Conservation (phyloP, 2,113 vertebrate species). For the Eolophus roseicapilla region DNA sequence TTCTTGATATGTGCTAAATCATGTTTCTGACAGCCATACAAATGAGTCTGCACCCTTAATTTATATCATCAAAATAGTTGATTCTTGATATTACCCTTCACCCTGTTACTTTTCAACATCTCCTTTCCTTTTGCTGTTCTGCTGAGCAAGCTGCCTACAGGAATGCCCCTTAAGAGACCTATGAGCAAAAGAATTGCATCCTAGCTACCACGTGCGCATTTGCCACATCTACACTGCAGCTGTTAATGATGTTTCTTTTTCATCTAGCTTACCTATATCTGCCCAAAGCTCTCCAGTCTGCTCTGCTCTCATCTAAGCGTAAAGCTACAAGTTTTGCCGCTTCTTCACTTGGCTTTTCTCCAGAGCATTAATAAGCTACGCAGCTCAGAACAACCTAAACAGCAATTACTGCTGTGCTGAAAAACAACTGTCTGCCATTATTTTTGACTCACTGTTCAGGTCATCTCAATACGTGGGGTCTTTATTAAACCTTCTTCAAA, state of each 20-base stretch:
- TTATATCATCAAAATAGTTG: neutral
- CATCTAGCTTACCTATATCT: neutral
- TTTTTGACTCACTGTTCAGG: neutral
- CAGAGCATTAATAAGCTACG: neutral
- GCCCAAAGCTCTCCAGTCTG: neutral
- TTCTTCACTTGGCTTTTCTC: neutral
- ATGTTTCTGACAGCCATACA: neutral
- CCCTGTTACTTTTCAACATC: accelerated
- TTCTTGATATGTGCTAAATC: neutral
- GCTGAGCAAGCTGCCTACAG: neutral
- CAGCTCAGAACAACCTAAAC: no score
- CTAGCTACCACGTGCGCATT: neutral
- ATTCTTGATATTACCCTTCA: neutral
- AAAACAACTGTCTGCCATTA: neutral
- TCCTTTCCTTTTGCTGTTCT: neutral
- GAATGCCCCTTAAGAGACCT: neutral
- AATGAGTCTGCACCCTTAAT: neutral
- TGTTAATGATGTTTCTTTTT: neutral
- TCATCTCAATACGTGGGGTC: accelerated
- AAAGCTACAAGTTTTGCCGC: neutral
- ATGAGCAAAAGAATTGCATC: neutral
- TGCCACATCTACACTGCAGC: neutral
- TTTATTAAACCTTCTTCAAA: neutral
- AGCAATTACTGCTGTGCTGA: neutral
- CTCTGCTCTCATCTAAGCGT: neutral